These are phyloP conservation scores for Lates japonicus DNA, from an alignment of 2,797 vertebrate genomes.

Conservation along the genomic window DNA sequence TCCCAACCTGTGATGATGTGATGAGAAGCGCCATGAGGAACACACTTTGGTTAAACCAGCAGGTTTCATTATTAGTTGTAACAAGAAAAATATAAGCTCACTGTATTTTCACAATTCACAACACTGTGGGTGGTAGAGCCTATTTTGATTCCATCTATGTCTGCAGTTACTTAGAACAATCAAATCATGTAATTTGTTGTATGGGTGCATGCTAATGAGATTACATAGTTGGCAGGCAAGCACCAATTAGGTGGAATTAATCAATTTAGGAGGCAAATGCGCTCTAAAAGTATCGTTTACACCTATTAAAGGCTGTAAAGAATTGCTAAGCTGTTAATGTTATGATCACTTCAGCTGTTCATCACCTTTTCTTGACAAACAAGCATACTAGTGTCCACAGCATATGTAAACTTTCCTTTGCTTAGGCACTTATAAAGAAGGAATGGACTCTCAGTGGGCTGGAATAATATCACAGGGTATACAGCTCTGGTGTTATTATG, in stretches of 20 bases:
- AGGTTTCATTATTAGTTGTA: neutral
- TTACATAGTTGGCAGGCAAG: conserved; percentile 45
- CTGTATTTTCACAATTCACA: conserved; percentile 20
- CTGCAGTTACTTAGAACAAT: conserved; percentile 18
- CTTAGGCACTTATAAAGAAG: neutral
- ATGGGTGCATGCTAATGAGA: conserved; percentile 40
- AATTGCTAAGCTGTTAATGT: conserved; percentile 26
- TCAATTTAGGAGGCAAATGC: conserved; percentile 42
- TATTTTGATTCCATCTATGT: neutral
- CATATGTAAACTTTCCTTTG: neutral
- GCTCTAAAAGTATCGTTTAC: conserved; percentile 42
- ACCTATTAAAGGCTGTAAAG: conserved; percentile 23
- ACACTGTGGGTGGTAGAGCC: neutral
- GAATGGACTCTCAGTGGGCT: neutral
- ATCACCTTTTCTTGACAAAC: conserved; percentile 26
- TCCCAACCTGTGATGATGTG: neutral
- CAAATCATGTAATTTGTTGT: conserved; percentile 17
- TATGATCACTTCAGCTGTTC: conserved; percentile 28
- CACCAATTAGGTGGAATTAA: conserved; percentile 52
- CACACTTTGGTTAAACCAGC: neutral
- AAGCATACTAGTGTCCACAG: neutral
- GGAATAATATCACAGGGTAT: neutral
- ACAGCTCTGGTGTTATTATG: neutral
- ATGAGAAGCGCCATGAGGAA: neutral
- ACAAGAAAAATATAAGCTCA: neutral